A percentile compares a stretch with the other conserved stretches of the same genome.
These are phyloP conservation scores for Leptinotarsa undecemlineata DNA, from an alignment of 1,140 invertebrate genomes.

Conservation along the genomic window DNA sequence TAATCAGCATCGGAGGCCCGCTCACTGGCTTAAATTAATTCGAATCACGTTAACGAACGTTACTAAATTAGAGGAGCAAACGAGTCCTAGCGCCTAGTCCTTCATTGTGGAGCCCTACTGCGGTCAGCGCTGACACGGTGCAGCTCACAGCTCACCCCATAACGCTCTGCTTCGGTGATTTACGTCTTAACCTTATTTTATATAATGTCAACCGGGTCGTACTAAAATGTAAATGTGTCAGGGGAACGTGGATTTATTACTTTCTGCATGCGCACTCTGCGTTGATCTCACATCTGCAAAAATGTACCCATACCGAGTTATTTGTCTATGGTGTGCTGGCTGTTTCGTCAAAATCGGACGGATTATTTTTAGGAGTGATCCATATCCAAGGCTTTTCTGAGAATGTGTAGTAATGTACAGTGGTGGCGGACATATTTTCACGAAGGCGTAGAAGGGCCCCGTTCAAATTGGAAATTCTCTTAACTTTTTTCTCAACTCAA, in stretches of 20 bases:
- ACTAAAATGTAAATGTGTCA: slow-evolving; percentile 46
- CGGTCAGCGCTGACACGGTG: slow-evolving; percentile 29
- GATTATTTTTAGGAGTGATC: background rate
- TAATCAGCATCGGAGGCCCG: slow-evolving; percentile 47
- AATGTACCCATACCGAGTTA: slow-evolving; percentile 25
- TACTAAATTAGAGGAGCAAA: slow-evolving; percentile 48
- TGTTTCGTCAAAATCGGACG: background rate
- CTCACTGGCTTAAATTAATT: slow-evolving; percentile 48
- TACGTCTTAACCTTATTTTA: slow-evolving; percentile 46
- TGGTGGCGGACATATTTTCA: no score
- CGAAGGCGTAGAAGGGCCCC: no score
- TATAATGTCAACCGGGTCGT: slow-evolving; percentile 40
- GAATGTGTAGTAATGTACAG: no score
- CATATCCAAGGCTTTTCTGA: no score
- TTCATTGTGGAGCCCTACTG: slow-evolving; percentile 21
- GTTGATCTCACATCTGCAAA: slow-evolving; percentile 42
- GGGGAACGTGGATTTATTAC: slow-evolving; percentile 42
- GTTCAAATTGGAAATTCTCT: no score
- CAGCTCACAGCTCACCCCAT: slow-evolving; percentile 21
- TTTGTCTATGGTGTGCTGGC: background rate
- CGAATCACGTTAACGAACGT: slow-evolving; percentile 53
- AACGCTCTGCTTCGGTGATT: slow-evolving; percentile 33
- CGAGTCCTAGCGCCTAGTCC: slow-evolving; percentile 21
- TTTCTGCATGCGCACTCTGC: slow-evolving; percentile 28
- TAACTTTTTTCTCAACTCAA: no score